Percentiles rank a stretch among this genome's conserved stretches.
phyloP scores from a whole-genome alignment of 2,797 vertebrate genomes.

The Adelosebastes latens region DNA sequence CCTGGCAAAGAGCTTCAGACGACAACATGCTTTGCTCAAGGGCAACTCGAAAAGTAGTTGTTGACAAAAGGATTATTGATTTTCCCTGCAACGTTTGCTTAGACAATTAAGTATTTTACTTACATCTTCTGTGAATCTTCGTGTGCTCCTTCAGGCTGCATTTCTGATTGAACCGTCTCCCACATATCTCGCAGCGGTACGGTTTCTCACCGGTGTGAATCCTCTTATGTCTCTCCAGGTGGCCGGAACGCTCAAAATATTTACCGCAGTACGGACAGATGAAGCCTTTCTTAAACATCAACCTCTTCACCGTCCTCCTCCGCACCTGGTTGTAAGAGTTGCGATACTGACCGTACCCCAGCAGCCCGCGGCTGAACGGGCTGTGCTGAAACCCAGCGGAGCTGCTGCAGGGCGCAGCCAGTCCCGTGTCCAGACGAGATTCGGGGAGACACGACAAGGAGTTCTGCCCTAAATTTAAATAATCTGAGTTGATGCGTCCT shows the following conservation, averaged over 20 bases:
- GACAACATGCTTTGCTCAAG: background rate
- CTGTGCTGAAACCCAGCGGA: constrained; percentile 31
- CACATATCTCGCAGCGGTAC: constrained; percentile 75
- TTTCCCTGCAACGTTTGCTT: background rate
- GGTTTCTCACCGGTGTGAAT: constrained; percentile 80
- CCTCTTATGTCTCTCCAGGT: constrained; percentile 77
- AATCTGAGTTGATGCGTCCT: constrained; percentile 1
- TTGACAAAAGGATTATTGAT: background rate
- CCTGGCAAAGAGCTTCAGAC: background rate
- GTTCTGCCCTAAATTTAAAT: constrained; percentile 28
- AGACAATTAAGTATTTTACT: background rate
- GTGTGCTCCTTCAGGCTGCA: constrained; percentile 80
- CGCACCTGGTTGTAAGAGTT: constrained; percentile 45
- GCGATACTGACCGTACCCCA: constrained; percentile 41
- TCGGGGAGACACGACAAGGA: constrained; percentile 28
- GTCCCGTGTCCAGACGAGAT: background rate
- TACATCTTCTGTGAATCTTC: constrained; percentile 75
- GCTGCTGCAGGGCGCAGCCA: constrained; percentile 13
- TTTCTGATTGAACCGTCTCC: constrained; percentile 78
- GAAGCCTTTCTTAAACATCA: constrained; percentile 71
- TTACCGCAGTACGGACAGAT: constrained; percentile 76
- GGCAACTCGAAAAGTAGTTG: background rate
- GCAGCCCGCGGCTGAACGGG: constrained; percentile 43
- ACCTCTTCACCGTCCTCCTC: constrained; percentile 63
- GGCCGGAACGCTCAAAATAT: constrained; percentile 67